Conservation (phyloP, 2,113 vertebrate species). For the Stomatorhinus ivindoensis region DNA sequence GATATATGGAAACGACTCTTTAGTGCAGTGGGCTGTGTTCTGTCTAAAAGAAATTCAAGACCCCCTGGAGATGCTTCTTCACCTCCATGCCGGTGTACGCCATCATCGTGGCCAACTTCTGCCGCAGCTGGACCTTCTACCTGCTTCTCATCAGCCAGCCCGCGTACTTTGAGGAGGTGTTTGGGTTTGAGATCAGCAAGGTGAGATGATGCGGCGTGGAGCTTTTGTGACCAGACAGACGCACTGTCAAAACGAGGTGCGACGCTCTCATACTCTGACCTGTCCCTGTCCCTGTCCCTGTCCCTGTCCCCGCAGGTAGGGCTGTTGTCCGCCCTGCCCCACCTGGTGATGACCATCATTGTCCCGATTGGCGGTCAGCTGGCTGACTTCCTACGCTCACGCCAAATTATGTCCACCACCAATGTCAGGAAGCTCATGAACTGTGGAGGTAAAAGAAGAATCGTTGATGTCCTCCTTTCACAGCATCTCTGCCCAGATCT, state of each 20-base stretch:
- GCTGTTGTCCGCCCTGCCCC: conserved; percentile 78
- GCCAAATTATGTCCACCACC: conserved; percentile 81
- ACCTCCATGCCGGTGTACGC: conserved; percentile 90
- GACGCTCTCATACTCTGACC: background rate
- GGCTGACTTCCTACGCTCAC: conserved; percentile 75
- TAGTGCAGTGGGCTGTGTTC: conserved; percentile 16
- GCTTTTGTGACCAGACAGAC: background rate
- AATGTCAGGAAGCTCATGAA: conserved; percentile 92
- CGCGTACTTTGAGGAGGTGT: conserved; percentile 86
- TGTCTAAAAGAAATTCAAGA: conserved; percentile 77
- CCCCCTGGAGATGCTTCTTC: conserved; percentile 83
- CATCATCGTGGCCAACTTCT: conserved; percentile 90
- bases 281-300: conserved; percentile 28
- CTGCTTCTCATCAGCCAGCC: conserved; percentile 87
- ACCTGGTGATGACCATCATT: conserved; percentile 88
- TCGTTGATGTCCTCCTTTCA: background rate
- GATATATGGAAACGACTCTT: background rate
- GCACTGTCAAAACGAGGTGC: background rate
- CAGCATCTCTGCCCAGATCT: background rate
- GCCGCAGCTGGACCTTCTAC: conserved; percentile 90
- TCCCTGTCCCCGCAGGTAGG: conserved; percentile 62
- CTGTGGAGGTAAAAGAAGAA: conserved; percentile 69
- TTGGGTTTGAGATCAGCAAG: conserved; percentile 92
- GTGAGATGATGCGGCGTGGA: conserved; percentile 42
- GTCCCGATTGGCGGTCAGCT: conserved; percentile 84